Conservation (phyloP, 23 tunicate genomes). For the Corella eumyota region DNA sequence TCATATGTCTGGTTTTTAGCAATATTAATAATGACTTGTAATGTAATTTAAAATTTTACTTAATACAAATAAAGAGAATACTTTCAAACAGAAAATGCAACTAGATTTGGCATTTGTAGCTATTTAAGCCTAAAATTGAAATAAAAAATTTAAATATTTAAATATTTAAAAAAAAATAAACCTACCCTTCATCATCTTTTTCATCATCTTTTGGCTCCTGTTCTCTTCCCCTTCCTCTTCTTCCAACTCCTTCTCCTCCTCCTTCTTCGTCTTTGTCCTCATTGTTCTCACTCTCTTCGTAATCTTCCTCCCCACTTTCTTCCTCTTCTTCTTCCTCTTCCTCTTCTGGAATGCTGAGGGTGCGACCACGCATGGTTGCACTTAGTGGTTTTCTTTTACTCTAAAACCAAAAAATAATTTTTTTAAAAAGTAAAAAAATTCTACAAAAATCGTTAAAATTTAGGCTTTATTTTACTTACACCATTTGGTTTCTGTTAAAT, state of each 20-base stretch:
- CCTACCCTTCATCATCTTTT: slow-evolving; percentile 20
- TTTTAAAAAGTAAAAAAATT: background rate
- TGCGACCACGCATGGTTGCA: slow-evolving; percentile 28
- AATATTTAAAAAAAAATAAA: too few species aligned
- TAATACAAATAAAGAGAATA: too few species aligned
- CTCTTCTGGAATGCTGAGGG: slow-evolving; percentile 84
- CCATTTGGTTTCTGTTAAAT: background rate
- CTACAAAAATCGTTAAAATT: background rate
- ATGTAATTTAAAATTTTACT: too few species aligned
- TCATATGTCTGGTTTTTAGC: too few species aligned
- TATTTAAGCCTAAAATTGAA: too few species aligned
- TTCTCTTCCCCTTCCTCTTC: background rate
- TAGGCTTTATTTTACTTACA: background rate
- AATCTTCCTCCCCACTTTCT: slow-evolving; percentile 39
- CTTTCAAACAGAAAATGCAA: too few species aligned
- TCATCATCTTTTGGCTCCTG: slow-evolving; percentile 1
- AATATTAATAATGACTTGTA: too few species aligned
- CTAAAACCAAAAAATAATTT: slow-evolving; percentile 5
- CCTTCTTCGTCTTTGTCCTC: slow-evolving; percentile 29
- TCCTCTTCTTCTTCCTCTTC: slow-evolving; percentile 44
- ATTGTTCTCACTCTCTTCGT: slow-evolving; percentile 19
- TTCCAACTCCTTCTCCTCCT: slow-evolving; percentile 15
- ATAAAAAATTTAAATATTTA: too few species aligned
- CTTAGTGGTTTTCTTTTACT: slow-evolving; percentile 50
- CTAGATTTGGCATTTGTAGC: too few species aligned